Evolutionary conservation across 2,113 vertebrate genomes (phyloP).

Genomic region (Hippoglossus stenolepis): DNA sequence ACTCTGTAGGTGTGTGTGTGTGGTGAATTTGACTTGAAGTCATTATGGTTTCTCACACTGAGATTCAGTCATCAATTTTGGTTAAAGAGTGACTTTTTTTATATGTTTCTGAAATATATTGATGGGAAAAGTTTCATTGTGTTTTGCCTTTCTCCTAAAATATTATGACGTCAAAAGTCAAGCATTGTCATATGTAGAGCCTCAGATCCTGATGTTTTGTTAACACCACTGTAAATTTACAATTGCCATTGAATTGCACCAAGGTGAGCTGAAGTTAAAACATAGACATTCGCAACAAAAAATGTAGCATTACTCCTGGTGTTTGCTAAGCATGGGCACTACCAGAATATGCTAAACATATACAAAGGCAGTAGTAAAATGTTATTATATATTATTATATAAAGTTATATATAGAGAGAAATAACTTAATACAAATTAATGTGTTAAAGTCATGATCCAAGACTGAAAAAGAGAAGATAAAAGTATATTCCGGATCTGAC

Average conservation of each 20-base stretch:
- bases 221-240: neutral
- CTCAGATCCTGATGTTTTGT: neutral
- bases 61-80: constrained; percentile 9
- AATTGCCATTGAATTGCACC: no score
- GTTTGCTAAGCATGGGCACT: no score
- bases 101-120: neutral
- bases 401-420: no score
- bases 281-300: no score
- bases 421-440: no score
- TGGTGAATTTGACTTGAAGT: neutral
- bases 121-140: neutral
- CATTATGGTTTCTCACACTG: constrained; percentile 9
- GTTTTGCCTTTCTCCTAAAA: neutral
- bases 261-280: no score
- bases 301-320: no score
- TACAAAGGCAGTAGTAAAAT: no score
- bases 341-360: no score
- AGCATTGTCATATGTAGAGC: neutral
- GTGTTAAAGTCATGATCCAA: neutral
- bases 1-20: neutral
- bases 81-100: constrained; percentile 1
- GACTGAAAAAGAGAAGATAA: neutral
- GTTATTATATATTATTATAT: no score
- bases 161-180: constrained; percentile 3
- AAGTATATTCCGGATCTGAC: neutral